Evolutionary conservation across 2,888 invertebrate genomes (phyloP).

Genomic region (Nomada hirtipes): DNA sequence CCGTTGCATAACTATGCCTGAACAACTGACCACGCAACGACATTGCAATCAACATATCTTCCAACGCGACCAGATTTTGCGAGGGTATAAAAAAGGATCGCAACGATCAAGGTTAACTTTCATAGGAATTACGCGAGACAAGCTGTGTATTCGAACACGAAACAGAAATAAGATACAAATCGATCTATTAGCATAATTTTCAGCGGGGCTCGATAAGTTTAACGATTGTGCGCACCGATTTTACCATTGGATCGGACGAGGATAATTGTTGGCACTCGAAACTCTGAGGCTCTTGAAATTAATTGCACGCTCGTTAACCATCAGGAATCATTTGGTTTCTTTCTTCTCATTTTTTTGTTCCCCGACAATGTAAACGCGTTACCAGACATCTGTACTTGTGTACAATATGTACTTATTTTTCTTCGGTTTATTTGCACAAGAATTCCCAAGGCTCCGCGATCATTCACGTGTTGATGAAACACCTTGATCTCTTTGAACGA

Average conservation of each 20-base stretch:
- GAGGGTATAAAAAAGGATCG: not conserved
- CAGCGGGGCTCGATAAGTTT: no score
- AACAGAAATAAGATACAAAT: conserved; percentile 1
- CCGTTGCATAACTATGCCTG: not conserved
- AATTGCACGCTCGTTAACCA: not conserved
- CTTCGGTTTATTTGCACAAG: conserved; percentile 16
- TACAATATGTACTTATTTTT: not conserved
- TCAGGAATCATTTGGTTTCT: not conserved
- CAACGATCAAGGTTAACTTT: not conserved
- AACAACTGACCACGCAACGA: not conserved
- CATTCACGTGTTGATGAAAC: conserved; percentile 21
- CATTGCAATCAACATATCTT: not conserved
- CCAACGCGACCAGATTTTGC: not conserved
- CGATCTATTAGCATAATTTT: conserved; percentile 8
- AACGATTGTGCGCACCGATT: not conserved
- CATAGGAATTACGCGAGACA: not conserved
- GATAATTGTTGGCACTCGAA: not conserved
- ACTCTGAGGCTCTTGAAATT: not conserved
- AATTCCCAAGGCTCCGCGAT: conserved; percentile 24
- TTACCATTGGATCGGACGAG: not conserved
- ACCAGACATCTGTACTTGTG: no score
- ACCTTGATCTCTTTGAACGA: conserved; percentile 59
- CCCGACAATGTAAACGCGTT: not conserved
- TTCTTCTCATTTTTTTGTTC: no score
- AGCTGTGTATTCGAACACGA: not conserved